Evolutionary conservation across 2,888 invertebrate species (phyloP), one percentile per base, ranked within the genome.

Genomic region (Drosophila rubida): DNA sequence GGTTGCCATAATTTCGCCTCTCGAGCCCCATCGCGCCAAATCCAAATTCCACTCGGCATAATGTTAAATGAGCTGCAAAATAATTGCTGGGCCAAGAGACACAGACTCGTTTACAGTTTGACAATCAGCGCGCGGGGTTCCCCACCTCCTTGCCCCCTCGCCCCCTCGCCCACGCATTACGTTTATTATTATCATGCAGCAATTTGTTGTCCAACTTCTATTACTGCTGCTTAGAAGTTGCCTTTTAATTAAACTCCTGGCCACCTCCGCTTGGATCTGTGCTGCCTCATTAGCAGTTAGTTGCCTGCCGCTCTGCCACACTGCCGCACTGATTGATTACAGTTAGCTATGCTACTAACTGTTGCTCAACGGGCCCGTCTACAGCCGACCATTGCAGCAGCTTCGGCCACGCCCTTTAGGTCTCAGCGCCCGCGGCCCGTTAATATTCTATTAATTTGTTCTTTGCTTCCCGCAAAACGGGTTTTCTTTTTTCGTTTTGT

Each of bases 11-110:
- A 75, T 72, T 72, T 69, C 55, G 61, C 53, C 22, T 13, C 5
- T 4, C 30, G 16, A 42, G 49, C 54, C 16, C 8, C 14, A 13
- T 11, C 46, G 30, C 57, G 16, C 25, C 58, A 48, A 78, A 63
- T 73, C 55, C 54, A 49, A 59, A 54, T 65, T 46, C 53, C 77
- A 69, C 64, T 64, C 70, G 44, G 62, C 69, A 82, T 75, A 78
- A 82, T 79, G 73, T 76, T 82, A 69, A 80, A 82, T 86, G 80
- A 73, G 68, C 86, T 86, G 83, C 60, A 77, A 83, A 82, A 80
- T 73, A 78, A 75, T 78, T 75, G 78, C 55, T 44, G 51, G 60
- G 35, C 65, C 35, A 48, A 55, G 50, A 23, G 50, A 23, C 61
- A 54, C 11, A 57, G 75, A 64, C 69, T 54, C 50, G 68, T 68